These are phyloP conservation scores for Gasterosteus nipponicus DNA, from an alignment of 2,113 vertebrate species.

Conservation along the genomic window DNA sequence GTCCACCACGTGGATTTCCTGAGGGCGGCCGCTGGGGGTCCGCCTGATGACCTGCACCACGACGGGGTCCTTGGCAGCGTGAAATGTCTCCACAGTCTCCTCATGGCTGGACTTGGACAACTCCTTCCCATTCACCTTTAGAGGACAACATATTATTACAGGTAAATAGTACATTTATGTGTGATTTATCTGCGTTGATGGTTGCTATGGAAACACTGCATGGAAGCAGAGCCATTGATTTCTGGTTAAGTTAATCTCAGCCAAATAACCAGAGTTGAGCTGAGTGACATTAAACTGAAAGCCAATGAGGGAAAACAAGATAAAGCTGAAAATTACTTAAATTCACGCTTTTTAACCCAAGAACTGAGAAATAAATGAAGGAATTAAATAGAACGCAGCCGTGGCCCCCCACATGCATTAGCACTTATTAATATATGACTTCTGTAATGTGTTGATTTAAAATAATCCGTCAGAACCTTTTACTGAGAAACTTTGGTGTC, in stretches of 20 bases:
- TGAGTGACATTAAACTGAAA: constrained; percentile 6
- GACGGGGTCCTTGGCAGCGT: constrained; percentile 92
- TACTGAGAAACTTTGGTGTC: neutral
- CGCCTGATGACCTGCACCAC: constrained; percentile 94
- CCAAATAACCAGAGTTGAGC: neutral
- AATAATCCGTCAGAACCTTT: neutral
- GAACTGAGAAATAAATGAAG: neutral
- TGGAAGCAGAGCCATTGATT: neutral
- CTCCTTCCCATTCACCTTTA: constrained; percentile 95
- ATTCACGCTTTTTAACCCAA: neutral
- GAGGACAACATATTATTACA: neutral
- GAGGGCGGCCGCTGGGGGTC: constrained; percentile 83
- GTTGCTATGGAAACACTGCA: constrained; percentile 1
- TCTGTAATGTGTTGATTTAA: neutral
- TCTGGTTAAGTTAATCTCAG: neutral
- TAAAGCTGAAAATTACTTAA: neutral
- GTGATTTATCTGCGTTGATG: neutral
- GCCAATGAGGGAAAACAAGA: neutral
- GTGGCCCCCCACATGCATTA: too few relatives aligned
- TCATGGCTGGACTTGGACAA: constrained; percentile 94
- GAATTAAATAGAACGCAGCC: neutral
- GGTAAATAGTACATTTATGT: neutral
- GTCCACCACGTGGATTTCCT: constrained; percentile 88
- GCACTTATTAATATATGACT: neutral
- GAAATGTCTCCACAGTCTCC: constrained; percentile 92